Percentiles rank a stretch among this genome's conserved stretches.
Conservation (phyloP, 2,113 vertebrate genomes). For the Numenius arquata region DNA sequence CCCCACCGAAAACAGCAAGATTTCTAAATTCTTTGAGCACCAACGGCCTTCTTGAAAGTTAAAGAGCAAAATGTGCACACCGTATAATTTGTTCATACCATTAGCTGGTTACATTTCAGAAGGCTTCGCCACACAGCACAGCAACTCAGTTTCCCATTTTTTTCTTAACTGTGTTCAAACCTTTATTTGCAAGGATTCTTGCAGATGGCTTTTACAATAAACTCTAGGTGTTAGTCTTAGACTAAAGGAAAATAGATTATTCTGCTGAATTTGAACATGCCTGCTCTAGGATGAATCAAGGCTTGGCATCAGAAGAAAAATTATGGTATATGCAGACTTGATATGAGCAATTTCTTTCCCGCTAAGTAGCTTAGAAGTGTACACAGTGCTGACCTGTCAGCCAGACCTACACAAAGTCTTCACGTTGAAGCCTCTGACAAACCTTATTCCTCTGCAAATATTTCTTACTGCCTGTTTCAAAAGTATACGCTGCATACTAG, state of each 20-base stretch:
- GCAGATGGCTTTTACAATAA: background rate
- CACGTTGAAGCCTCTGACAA: background rate
- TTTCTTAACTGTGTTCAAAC: background rate
- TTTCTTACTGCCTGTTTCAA: background rate
- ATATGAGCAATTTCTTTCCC: background rate
- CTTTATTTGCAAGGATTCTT: background rate
- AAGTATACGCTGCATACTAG: background rate
- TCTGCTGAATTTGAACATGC: background rate
- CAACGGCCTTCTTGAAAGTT: background rate
- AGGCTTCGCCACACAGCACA: background rate
- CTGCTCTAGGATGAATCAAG: background rate
- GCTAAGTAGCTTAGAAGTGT: background rate
- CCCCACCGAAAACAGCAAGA: background rate
- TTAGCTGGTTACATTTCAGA: background rate
- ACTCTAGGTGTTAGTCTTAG: background rate
- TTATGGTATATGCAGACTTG: background rate
- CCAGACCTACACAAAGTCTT: background rate
- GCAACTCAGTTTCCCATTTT: background rate
- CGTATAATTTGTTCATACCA: background rate
- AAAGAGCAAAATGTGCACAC: background rate
- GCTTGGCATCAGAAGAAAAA: background rate
- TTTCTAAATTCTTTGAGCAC: background rate
- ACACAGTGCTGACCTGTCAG: background rate
- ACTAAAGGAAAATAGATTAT: background rate
- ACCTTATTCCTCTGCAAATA: background rate